Base-by-base conservation (phyloP, 2,113 vertebrate genomes). In the Archilochus colubris region DNA sequence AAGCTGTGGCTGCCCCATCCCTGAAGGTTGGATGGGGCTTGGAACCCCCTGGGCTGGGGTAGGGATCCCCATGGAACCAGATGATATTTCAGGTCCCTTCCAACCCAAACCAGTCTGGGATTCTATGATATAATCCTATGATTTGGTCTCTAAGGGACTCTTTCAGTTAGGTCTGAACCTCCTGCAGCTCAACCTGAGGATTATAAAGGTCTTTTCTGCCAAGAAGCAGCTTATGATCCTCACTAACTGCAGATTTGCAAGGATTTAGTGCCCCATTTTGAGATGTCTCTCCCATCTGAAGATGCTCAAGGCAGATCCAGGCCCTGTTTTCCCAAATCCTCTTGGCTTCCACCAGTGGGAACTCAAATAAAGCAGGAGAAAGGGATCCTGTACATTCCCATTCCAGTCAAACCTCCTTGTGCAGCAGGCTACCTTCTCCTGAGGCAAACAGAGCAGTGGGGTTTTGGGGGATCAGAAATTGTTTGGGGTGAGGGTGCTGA, bases 291-390 rank as follows among this genome's bases (percentile, higher is more conserved):
- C 9, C 0, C 30, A 40, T 24, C 30, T 36, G 67, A 91, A 80
- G 54, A 54, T 31, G 38, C 1, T 0, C 11, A 67, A 73, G 28
- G 67, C 1, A 0, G 48, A 40, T 40, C 54, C 74, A 73, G 38
- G n/a, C 23, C 67, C 38, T 22, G 24, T 48, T 43, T 74, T 74
- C 24, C 21, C 40, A 61, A 36, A 62, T 30, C 33, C 9, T 59
- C 31, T 46, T 40, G 58, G 21, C 20, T 63, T 63, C 53, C 31
- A 9, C 18, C 51, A n/a, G 38, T 33, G 58, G 57, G 33, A 70
- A 87, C 19, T 40, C 64, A 25, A 13, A 33, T 40, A 54, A 54
- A 70, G 9, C 16, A 30, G 57, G 30, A 63, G 70, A 46, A 82
- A 64, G 23, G 19, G 23, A 58, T 63, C 53, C 20, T 10, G 16